phyloP scores from a whole-genome alignment of 2,888 invertebrate species.

The Scaptomyza reducta region DNA sequence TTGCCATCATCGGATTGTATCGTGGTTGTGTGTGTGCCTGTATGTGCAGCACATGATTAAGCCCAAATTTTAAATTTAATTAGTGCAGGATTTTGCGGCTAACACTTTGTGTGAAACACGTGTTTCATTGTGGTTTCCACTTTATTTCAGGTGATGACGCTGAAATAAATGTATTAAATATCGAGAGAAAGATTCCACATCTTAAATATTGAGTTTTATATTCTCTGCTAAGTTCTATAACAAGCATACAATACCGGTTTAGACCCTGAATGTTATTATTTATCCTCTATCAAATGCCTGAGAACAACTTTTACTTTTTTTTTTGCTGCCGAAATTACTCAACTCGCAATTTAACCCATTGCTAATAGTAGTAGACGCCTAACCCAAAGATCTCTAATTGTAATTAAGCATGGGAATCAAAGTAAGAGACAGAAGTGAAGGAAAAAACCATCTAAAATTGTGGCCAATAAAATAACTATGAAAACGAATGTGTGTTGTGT shows the following conservation, averaged over 20 bases:
- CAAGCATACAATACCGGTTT: neutral
- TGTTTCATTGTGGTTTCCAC: conserved; percentile 21
- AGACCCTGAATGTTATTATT: neutral
- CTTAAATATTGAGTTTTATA: too few relatives aligned
- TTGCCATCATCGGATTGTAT: conserved; percentile 47
- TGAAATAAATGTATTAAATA: neutral
- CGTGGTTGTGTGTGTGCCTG: conserved; percentile 10
- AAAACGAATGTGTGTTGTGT: conserved; percentile 44
- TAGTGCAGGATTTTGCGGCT: conserved; percentile 41
- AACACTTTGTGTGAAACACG: conserved; percentile 43
- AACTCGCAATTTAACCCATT: conserved; percentile 16
- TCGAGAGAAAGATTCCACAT: too few relatives aligned
- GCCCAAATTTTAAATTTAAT: conserved; percentile 61
- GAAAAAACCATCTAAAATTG: conserved; percentile 25
- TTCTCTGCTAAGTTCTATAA: too few relatives aligned
- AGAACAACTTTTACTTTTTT: conserved; percentile 51
- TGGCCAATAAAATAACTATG: conserved; percentile 57
- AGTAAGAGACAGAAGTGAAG: conserved; percentile 2
- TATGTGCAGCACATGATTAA: conserved; percentile 40
- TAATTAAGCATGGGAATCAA: conserved; percentile 73
- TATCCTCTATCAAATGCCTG: neutral
- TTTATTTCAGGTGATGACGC: neutral
- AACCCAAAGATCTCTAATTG: conserved; percentile 67
- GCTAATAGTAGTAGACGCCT: conserved; percentile 26
- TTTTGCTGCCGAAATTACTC: conserved; percentile 4